phyloP scores from a whole-genome alignment of 2,888 invertebrate genomes.

The Scaptomyza tumidula region DNA sequence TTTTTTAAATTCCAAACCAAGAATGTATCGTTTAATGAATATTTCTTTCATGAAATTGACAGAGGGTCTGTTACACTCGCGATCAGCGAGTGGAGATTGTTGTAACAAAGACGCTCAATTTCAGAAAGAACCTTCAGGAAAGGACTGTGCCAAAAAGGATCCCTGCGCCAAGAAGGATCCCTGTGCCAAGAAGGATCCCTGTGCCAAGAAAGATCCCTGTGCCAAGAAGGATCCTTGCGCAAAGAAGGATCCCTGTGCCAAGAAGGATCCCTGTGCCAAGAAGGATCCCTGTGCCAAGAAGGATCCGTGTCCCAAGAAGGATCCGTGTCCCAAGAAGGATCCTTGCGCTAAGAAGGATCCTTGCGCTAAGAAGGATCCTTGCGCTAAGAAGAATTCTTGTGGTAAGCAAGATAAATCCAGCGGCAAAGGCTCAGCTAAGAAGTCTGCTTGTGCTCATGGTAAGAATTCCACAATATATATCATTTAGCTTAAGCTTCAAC shows the following conservation, averaged over 20 bases:
- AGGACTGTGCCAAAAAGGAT: neutral
- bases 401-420: neutral
- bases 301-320: slow-evolving; percentile 1
- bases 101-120: slow-evolving; percentile 5
- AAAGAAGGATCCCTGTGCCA: neutral
- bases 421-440: neutral
- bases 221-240: slow-evolving; percentile 1
- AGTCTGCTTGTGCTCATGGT: neutral
- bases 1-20: slow-evolving; percentile 5
- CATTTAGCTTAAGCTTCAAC: neutral
- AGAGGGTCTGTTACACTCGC: neutral
- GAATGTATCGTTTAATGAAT: slow-evolving; percentile 32
- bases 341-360: slow-evolving; percentile 3
- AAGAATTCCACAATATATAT: neutral
- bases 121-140: slow-evolving; percentile 10
- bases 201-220: slow-evolving; percentile 4
- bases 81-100: slow-evolving; percentile 1
- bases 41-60: slow-evolving; percentile 15
- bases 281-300: slow-evolving; percentile 4
- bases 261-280: neutral
- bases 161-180: slow-evolving; percentile 5
- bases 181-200: neutral
- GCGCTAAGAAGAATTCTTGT: neutral
- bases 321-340: slow-evolving; percentile 3
- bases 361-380: neutral